These are phyloP conservation scores for Drosophila mettleri DNA, from an alignment of 2,888 invertebrate species.

Conservation along the genomic window DNA sequence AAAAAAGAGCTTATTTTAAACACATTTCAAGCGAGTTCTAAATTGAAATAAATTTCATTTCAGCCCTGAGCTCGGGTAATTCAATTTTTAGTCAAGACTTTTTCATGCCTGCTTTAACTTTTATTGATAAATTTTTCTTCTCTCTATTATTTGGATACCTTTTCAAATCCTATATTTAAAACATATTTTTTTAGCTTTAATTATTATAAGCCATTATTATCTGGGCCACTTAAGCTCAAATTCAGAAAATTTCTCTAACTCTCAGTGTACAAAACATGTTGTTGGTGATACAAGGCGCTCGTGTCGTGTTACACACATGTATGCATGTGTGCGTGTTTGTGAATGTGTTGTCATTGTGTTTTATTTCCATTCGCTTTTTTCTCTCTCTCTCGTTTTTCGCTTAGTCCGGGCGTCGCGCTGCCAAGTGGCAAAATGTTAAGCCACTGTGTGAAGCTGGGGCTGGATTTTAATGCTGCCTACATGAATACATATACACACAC, in stretches of 20 bases:
- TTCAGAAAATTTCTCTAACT: not conserved
- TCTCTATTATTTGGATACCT: too few species aligned
- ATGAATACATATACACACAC: not conserved
- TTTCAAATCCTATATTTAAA: too few species aligned
- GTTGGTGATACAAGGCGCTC: constrained; percentile 16
- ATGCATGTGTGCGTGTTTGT: constrained; percentile 29
- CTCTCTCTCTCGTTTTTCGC: constrained; percentile 37
- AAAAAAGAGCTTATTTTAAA: too few species aligned
- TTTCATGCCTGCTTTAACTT: too few species aligned
- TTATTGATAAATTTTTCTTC: too few species aligned
- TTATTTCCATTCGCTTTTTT: constrained; percentile 59
- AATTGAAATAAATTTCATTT: too few species aligned
- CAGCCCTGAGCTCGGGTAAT: too few species aligned
- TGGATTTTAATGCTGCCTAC: constrained; percentile 36
- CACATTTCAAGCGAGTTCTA: too few species aligned
- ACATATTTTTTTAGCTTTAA: not conserved
- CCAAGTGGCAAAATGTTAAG: constrained; percentile 76
- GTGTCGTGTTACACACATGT: constrained; percentile 31
- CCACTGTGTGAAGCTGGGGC: constrained; percentile 59
- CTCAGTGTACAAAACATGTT: constrained; percentile 29
- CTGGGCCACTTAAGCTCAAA: not conserved
- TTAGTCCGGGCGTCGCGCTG: constrained; percentile 50
- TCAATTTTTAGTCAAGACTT: too few species aligned
- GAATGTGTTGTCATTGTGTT: constrained; percentile 62
- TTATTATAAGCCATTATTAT: not conserved